Percentiles rank a stretch among this genome's conserved stretches.
These are phyloP conservation scores for Dendrolimus punctatus DNA, from an alignment of 1,140 invertebrate species.

Conservation along the genomic window DNA sequence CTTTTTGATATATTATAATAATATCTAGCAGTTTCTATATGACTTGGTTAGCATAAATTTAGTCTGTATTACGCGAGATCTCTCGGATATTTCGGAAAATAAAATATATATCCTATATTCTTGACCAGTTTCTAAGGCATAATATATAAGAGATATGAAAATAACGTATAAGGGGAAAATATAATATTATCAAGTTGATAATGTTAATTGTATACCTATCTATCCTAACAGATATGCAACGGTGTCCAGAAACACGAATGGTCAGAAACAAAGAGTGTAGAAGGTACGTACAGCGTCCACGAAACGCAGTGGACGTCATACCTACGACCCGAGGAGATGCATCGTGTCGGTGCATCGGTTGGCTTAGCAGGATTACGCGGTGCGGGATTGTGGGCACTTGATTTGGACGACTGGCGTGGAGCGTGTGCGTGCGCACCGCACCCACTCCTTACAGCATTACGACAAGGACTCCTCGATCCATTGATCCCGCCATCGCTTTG, in stretches of 20 bases:
- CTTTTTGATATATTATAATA: too few species aligned
- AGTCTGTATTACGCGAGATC: too few species aligned
- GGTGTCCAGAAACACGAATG: constrained; percentile 75
- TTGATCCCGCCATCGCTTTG: constrained; percentile 39
- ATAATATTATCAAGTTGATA: not conserved
- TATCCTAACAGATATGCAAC: constrained; percentile 75
- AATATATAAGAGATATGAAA: too few species aligned
- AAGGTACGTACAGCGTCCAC: constrained; percentile 81
- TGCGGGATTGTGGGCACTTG: constrained; percentile 86
- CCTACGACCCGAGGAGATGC: constrained; percentile 80
- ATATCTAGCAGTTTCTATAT: too few species aligned
- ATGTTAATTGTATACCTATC: not conserved
- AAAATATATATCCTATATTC: too few species aligned
- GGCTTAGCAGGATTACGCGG: constrained; percentile 77
- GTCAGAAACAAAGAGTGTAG: constrained; percentile 75
- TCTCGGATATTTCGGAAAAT: too few species aligned
- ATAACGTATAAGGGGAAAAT: too few species aligned
- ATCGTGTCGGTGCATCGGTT: constrained; percentile 73
- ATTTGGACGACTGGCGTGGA: constrained; percentile 84
- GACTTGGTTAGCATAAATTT: too few species aligned
- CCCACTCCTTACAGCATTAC: constrained; percentile 73
- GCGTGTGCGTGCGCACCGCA: constrained; percentile 76
- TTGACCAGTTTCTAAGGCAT: too few species aligned
- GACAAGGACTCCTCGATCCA: constrained; percentile 71
- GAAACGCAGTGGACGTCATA: constrained; percentile 89